Evolutionary conservation across 2,888 invertebrate species (phyloP), one percentile per base, ranked within the genome.

Genomic region (Drosophila greeni): DNA sequence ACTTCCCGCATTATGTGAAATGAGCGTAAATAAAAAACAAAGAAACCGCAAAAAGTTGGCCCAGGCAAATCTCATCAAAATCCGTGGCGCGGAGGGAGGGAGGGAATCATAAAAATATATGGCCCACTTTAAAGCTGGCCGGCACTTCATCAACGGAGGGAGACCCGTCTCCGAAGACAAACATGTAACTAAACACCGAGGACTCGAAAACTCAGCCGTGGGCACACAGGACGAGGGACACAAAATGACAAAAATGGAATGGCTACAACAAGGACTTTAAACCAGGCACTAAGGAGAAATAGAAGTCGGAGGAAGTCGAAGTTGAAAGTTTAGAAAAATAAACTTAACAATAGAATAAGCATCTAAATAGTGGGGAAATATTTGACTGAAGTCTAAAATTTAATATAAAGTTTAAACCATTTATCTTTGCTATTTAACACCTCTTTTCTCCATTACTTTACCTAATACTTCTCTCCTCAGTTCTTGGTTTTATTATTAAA

Each of bases 1-100:
- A 84, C 84, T 82, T 84, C 76, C 73, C 76, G 82, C 82, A 78
- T 78, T 78, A 84, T 79, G 73, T 74, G 67, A 77, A 81, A 83
- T 70, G 81, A 75, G 81, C 51, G 47, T 40, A 69, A 77, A 77
- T 83, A 80, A 82, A 77, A 80, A 66, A 56, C 55, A 60, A 42
- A 42, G 49, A 48, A 47, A 66, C 48, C 45, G 53, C 60, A 66
- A 65, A 75, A 73, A 70, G 65, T 73, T 73, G 49, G 52, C 62
- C 70, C 61, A 61, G 59, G 65, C 66, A 71, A 84, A 78, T 78
- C 82, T 73, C 80, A 78, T 78, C 84, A 82, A 49, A 60, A 47
- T 53, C 61, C 69, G 56, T 58, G 51, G 40, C 16, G 18, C 5
- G 23, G 56, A 16, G 34, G 23, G 33, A 16, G 34, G 23, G 33